A percentile compares a stretch with the other conserved stretches of the same genome.
Evolutionary conservation across 2,797 vertebrate species (phyloP).

Genomic region (Sebastes miniatus): DNA sequence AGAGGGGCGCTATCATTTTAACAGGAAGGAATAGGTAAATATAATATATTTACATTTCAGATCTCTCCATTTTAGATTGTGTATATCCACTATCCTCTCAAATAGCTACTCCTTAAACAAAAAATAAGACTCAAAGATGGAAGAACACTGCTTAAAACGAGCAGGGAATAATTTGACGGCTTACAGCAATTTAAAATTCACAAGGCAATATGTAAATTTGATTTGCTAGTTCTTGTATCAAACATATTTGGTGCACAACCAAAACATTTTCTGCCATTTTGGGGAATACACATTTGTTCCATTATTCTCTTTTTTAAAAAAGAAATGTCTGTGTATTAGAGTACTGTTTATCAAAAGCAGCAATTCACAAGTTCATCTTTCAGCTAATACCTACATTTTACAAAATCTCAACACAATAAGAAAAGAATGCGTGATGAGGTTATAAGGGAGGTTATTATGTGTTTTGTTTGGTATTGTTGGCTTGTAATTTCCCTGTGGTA

Average conservation of each 20-base stretch:
- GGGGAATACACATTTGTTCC: neutral
- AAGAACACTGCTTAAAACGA: slow-evolving; percentile 1
- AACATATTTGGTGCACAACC: slow-evolving; percentile 2
- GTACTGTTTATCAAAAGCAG: neutral
- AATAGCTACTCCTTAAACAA: neutral
- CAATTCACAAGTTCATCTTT: neutral
- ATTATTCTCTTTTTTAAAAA: neutral
- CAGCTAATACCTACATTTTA: neutral
- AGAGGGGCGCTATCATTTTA: neutral
- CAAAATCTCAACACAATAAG: neutral
- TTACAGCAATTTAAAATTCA: slow-evolving; percentile 23
- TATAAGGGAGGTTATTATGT: slow-evolving; percentile 10
- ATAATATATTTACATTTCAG: neutral
- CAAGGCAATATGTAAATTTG: slow-evolving; percentile 17
- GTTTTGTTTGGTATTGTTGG: slow-evolving; percentile 16
- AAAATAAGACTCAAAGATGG: neutral
- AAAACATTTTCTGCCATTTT: neutral
- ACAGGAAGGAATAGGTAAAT: neutral
- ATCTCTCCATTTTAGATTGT: neutral
- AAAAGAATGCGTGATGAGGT: neutral
- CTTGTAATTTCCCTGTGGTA: slow-evolving; percentile 36
- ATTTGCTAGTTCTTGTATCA: slow-evolving; percentile 1
- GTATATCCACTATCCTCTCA: neutral
- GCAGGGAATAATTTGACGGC: slow-evolving; percentile 4
- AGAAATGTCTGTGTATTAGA: neutral